Percentiles rank a stretch among this genome's conserved stretches.
Conservation (phyloP, 2,797 vertebrate species). For the Silurus lanzhouensis region DNA sequence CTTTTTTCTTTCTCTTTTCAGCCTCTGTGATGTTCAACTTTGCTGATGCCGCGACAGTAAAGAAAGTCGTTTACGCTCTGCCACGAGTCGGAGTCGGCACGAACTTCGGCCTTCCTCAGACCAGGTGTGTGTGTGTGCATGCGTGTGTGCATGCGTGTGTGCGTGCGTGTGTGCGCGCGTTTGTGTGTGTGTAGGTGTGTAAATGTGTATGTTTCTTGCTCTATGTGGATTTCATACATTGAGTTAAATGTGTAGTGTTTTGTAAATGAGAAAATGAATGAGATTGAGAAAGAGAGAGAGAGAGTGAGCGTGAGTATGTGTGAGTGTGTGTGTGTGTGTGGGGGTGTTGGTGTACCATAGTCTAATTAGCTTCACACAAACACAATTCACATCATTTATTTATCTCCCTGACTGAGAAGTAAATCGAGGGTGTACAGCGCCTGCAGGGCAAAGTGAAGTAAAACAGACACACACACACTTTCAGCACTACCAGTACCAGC, state of each 20-base stretch:
- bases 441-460: conserved; percentile 56
- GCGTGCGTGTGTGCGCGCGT: no score
- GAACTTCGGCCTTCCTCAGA: conserved; percentile 93
- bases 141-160: no score
- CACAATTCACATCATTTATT: conserved; percentile 71
- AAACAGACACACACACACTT: conserved; percentile 40
- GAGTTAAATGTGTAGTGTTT: background rate
- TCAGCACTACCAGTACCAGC: background rate
- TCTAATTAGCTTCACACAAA: conserved; percentile 74
- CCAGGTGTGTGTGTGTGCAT: conserved; percentile 77
- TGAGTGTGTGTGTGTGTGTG: conserved; percentile 16
- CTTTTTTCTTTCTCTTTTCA: conserved; percentile 60
- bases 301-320: background rate
- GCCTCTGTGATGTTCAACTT: conserved; percentile 98
- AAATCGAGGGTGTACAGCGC: conserved; percentile 62
- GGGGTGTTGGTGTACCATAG: conserved; percentile 28
- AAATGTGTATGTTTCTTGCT: background rate
- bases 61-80: conserved; percentile 93
- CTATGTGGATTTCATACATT: background rate
- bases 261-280: background rate
- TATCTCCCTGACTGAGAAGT: conserved; percentile 67
- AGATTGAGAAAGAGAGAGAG: background rate
- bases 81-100: conserved; percentile 96
- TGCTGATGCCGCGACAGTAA: conserved; percentile 88
- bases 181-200: no score